Conservation (phyloP, 2,797 vertebrate genomes). For the Ptychadena robeensis region DNA sequence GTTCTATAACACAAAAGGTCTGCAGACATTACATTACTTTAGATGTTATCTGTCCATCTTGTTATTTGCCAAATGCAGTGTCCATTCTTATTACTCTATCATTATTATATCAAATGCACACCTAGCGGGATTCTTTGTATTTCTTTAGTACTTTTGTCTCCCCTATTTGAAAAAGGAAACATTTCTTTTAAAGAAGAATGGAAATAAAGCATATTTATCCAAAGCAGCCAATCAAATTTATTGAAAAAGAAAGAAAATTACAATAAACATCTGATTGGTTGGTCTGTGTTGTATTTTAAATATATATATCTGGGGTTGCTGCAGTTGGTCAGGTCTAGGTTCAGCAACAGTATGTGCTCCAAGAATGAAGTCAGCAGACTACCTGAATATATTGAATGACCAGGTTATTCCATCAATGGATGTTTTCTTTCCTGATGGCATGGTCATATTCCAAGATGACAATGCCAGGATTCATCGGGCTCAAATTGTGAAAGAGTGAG, state of each 20-base stretch:
- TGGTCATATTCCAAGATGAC: no score
- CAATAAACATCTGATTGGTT: neutral
- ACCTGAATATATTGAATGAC: no score
- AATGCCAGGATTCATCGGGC: no score
- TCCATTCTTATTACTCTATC: no score
- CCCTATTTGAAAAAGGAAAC: neutral
- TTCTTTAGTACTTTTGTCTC: neutral
- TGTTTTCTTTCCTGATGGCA: no score
- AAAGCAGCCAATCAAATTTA: neutral
- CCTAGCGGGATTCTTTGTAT: neutral
- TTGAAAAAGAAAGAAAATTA: neutral
- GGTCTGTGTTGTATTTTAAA: no score
- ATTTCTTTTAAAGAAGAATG: neutral
- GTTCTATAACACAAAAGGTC: constrained; percentile 1
- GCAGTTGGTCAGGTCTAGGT: no score
- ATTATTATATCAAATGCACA: neutral
- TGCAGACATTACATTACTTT: constrained; percentile 1
- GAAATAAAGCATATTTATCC: neutral
- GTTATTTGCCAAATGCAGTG: neutral
- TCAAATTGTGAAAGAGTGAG: no score
- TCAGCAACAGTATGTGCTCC: no score
- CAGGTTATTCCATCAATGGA: no score
- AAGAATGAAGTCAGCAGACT: no score
- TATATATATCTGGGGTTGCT: no score
- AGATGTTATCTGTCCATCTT: neutral